These are phyloP conservation scores for Smutsia temminckii DNA, from an alignment of 2,797 vertebrate species.

Conservation along the genomic window DNA sequence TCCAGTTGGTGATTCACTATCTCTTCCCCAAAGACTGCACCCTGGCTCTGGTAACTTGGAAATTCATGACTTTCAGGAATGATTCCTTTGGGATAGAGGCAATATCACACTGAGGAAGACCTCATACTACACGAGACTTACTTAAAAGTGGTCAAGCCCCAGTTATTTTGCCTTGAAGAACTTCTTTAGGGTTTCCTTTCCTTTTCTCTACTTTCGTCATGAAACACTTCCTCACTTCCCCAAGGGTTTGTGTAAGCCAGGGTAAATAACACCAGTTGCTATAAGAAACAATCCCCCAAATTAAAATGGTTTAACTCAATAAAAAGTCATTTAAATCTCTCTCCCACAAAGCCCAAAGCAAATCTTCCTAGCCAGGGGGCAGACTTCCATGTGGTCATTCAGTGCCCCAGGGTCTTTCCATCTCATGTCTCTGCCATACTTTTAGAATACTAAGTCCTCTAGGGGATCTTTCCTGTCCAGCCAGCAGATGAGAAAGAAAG, in stretches of 20 bases:
- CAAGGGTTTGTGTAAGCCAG: background rate
- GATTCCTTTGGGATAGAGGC: background rate
- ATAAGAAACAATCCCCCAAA: background rate
- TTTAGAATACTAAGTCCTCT: background rate
- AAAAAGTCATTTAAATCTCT: background rate
- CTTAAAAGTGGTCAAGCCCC: background rate
- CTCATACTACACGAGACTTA: background rate
- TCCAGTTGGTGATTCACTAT: background rate
- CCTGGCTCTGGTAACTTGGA: background rate
- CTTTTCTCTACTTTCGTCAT: background rate
- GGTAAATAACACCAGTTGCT: background rate
- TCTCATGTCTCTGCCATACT: background rate
- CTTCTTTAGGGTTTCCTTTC: background rate
- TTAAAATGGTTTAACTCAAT: background rate
- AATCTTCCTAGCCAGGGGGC: background rate
- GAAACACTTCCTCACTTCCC: background rate
- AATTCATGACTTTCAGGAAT: background rate
- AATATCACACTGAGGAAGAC: background rate
- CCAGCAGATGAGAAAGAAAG: background rate
- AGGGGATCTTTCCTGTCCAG: background rate
- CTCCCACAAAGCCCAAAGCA: background rate
- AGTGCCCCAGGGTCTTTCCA: background rate
- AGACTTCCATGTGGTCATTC: background rate
- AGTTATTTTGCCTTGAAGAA: background rate
- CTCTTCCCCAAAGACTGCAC: background rate